Evolutionary conservation across 2,113 vertebrate genomes (phyloP).

Genomic region (Cyprinus carpio): DNA sequence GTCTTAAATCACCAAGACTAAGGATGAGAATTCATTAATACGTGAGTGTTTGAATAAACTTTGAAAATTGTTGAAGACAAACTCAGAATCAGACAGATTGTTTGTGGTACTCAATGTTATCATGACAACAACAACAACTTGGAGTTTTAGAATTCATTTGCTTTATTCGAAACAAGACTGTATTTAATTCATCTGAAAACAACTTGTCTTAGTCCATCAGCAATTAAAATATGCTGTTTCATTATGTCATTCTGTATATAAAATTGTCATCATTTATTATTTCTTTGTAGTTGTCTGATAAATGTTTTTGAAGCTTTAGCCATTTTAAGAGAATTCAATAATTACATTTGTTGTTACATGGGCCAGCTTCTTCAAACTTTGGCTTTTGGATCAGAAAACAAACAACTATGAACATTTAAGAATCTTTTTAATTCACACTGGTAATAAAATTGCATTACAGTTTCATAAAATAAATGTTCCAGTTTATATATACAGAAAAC

Average conservation of each 20-base stretch:
- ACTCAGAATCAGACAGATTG: background rate
- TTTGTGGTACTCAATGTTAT: background rate
- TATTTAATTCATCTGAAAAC: constrained; percentile 70
- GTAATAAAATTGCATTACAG: constrained; percentile 99
- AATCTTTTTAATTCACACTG: constrained; percentile 98
- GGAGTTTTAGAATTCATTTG: constrained; percentile 62
- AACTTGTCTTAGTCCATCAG: constrained; percentile 71
- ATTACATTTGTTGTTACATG: constrained; percentile 64
- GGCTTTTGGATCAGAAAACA: constrained; percentile 64
- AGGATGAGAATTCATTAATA: constrained; percentile 34
- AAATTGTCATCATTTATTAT: constrained; percentile 60
- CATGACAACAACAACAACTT: constrained; percentile 67
- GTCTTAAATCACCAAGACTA: constrained; percentile 60
- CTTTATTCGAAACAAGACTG: constrained; percentile 77
- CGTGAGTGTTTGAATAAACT: constrained; percentile 22
- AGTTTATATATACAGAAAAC: constrained; percentile 99
- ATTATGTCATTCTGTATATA: constrained; percentile 67
- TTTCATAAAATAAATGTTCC: constrained; percentile 99
- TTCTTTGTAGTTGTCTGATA: constrained; percentile 31
- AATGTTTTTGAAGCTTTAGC: constrained; percentile 55
- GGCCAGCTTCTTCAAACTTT: constrained; percentile 61
- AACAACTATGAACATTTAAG: constrained; percentile 81
- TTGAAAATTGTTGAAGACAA: background rate
- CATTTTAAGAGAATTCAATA: constrained; percentile 61
- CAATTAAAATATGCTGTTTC: constrained; percentile 60